Conservation (phyloP, 2,888 invertebrate species). For the Eupeodes luniger region DNA sequence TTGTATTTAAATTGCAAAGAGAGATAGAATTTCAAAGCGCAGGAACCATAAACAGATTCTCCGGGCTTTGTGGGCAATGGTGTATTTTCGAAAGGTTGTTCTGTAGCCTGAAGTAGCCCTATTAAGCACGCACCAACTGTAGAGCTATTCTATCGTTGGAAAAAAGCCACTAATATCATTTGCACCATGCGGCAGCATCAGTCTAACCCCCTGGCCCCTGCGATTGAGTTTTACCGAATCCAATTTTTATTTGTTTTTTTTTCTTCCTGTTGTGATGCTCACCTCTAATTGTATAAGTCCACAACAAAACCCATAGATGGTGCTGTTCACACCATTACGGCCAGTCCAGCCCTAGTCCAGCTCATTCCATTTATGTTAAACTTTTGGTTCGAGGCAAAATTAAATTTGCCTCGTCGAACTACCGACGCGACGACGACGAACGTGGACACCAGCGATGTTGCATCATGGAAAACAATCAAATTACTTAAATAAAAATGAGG, state of each 20-base stretch:
- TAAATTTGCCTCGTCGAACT: slow-evolving; percentile 16
- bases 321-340: neutral
- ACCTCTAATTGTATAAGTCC: neutral
- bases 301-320: neutral
- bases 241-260: neutral
- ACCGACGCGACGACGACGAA: too few species aligned
- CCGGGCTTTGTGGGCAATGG: neutral
- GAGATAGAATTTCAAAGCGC: neutral
- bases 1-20: neutral
- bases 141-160: neutral
- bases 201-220: neutral
- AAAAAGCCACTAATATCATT: slow-evolving; percentile 32
- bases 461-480: slow-evolving; percentile 21
- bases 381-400: neutral
- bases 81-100: slow-evolving; percentile 1
- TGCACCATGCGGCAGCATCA: neutral
- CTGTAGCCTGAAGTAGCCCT: neutral
- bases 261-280: neutral
- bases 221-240: neutral
- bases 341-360: too few species aligned
- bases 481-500: slow-evolving; percentile 32
- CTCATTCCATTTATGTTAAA: neutral
- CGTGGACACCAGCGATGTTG: neutral
- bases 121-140: slow-evolving; percentile 14
- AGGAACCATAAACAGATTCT: neutral